A percentile compares a stretch with the other conserved stretches of the same genome.
These are phyloP conservation scores for Coluber constrictor DNA, from an alignment of 2,797 vertebrate species.

Conservation along the genomic window DNA sequence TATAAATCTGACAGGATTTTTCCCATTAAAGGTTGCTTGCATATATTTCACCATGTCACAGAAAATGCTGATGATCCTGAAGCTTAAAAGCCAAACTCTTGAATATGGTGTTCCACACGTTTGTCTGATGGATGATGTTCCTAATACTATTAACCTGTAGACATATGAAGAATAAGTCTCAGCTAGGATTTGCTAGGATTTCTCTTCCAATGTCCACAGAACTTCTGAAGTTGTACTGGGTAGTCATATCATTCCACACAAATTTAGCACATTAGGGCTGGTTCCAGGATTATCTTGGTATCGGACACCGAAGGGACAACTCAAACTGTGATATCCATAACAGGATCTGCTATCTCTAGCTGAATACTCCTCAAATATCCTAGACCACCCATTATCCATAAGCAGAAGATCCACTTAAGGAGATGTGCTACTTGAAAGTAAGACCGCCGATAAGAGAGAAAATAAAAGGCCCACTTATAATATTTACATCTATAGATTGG, in stretches of 20 bases:
- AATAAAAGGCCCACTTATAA: slow-evolving; percentile 62
- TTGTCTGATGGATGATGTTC: slow-evolving; percentile 24
- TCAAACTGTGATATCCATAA: slow-evolving; percentile 49
- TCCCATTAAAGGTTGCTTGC: slow-evolving; percentile 42
- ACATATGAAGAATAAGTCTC: slow-evolving; percentile 36
- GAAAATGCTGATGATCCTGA: slow-evolving; percentile 50
- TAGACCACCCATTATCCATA: slow-evolving; percentile 50
- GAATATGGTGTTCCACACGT: slow-evolving; percentile 29
- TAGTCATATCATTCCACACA: neutral
- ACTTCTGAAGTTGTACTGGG: slow-evolving; percentile 9
- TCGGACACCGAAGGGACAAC: slow-evolving; percentile 37
- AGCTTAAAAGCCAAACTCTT: slow-evolving; percentile 38
- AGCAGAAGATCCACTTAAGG: slow-evolving; percentile 59
- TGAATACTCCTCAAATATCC: slow-evolving; percentile 49
- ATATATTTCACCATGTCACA: slow-evolving; percentile 55
- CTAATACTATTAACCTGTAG: slow-evolving; percentile 23
- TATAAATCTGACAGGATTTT: slow-evolving; percentile 48
- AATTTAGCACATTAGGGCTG: slow-evolving; percentile 32
- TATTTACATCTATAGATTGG: slow-evolving; percentile 66
- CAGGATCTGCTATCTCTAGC: slow-evolving; percentile 53
- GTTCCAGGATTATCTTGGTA: slow-evolving; percentile 23
- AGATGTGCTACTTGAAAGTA: slow-evolving; percentile 67
- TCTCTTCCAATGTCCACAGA: slow-evolving; percentile 12
- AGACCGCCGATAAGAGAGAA: slow-evolving; percentile 53
- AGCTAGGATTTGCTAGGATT: slow-evolving; percentile 6